Evolutionary conservation across 2,113 vertebrate species (phyloP).

Genomic region (Periophthalmus modestus): DNA sequence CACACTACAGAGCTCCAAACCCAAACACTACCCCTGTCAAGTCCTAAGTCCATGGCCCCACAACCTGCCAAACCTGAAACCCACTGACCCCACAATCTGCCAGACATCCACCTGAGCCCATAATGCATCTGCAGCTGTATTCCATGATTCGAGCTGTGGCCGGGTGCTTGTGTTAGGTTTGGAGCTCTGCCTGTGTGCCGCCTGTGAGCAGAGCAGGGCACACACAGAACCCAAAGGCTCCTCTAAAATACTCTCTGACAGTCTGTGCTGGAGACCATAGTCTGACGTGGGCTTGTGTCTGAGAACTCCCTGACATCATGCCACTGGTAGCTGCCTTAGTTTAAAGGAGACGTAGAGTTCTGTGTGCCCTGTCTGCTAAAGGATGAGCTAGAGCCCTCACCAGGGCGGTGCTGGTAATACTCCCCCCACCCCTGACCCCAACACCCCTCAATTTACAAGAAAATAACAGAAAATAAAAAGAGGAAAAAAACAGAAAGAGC

Average conservation of each 20-base stretch:
- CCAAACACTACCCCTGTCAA: slow-evolving; percentile 36
- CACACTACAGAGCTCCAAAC: slow-evolving; percentile 53
- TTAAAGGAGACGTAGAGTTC: slow-evolving; percentile 37
- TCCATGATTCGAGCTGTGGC: slow-evolving; percentile 27
- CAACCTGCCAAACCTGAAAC: too few species aligned
- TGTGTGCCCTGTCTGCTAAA: slow-evolving; percentile 39
- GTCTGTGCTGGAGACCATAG: slow-evolving; percentile 25
- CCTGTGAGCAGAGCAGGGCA: slow-evolving; percentile 31
- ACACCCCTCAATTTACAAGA: slow-evolving; percentile 72
- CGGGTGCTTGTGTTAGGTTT: slow-evolving; percentile 42
- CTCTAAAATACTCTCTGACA: slow-evolving; percentile 40
- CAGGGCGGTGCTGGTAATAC: slow-evolving; percentile 61
- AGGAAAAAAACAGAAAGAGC: slow-evolving; percentile 51
- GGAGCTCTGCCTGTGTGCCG: slow-evolving; percentile 42
- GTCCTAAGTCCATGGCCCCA: not conserved
- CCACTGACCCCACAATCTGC: not conserved
- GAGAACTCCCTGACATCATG: slow-evolving; percentile 39
- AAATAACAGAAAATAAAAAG: slow-evolving; percentile 73
- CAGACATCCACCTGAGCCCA: slow-evolving; percentile 31
- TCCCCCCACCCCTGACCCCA: slow-evolving; percentile 51
- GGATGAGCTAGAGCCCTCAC: slow-evolving; percentile 52
- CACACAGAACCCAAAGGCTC: slow-evolving; percentile 39
- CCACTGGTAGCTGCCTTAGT: slow-evolving; percentile 63
- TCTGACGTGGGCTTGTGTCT: not conserved
- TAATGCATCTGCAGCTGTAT: slow-evolving; percentile 23